phyloP scores from a whole-genome alignment of 2,888 invertebrate genomes.

The Lucinisca nassula region DNA sequence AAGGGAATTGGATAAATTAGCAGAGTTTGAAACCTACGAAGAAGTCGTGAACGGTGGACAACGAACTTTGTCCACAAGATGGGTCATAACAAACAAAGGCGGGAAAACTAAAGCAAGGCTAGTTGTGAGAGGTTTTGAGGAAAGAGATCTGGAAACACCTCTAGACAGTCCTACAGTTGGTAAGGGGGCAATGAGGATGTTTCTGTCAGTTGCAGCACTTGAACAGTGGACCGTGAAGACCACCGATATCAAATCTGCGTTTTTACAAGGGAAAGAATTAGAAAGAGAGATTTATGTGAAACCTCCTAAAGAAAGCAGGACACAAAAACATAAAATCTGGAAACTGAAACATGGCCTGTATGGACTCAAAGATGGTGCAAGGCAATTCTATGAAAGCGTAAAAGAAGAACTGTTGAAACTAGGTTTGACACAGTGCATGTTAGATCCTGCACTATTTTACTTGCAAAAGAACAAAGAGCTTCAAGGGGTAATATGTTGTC shows the following conservation, averaged over 20 bases:
- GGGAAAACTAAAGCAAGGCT: constrained; percentile 28
- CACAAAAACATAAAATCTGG: constrained; percentile 47
- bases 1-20: constrained; percentile 36
- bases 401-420: neutral
- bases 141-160: constrained; percentile 35
- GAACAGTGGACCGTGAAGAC: constrained; percentile 61
- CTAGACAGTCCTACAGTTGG: constrained; percentile 46
- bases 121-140: constrained; percentile 39
- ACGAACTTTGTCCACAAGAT: constrained; percentile 33
- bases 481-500: neutral
- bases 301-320: constrained; percentile 53
- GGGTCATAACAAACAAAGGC: constrained; percentile 35
- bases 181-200: constrained; percentile 49
- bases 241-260: constrained; percentile 68
- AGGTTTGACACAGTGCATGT: neutral
- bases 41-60: constrained; percentile 27
- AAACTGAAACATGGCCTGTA: constrained; percentile 62
- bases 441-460: no score
- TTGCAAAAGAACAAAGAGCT: neutral
- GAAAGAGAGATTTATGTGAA: constrained; percentile 56
- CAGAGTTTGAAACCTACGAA: constrained; percentile 31
- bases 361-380: constrained; percentile 61
- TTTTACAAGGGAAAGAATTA: constrained; percentile 61
- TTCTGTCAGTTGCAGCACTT: constrained; percentile 53
- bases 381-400: constrained; percentile 63